These are phyloP conservation scores for Rhynchophorus ferrugineus DNA, from an alignment of 1,140 invertebrate species.

Conservation along the genomic window DNA sequence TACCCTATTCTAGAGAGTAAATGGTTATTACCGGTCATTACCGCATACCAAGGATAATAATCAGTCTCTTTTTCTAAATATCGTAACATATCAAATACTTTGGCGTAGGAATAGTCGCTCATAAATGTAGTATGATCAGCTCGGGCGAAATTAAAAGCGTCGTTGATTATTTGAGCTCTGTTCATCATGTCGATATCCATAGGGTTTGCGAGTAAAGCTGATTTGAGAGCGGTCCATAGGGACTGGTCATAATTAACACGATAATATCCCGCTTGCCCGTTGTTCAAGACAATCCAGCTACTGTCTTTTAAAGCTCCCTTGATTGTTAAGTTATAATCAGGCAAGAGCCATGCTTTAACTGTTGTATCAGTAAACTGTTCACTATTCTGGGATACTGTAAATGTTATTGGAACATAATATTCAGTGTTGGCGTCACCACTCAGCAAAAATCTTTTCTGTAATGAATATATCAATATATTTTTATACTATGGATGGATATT, in stretches of 20 bases:
- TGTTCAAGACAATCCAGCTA: conserved; percentile 64
- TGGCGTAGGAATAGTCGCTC: conserved; percentile 34
- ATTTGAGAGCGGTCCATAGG: conserved; percentile 56
- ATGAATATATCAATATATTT: conserved; percentile 1
- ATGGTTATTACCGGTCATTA: conserved; percentile 47
- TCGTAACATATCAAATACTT: conserved; percentile 49
- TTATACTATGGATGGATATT: no score
- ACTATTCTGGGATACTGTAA: conserved; percentile 18
- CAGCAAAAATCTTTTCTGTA: conserved; percentile 27
- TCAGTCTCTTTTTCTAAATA: conserved; percentile 55
- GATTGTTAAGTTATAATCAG: conserved; percentile 17
- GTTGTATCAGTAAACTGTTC: conserved; percentile 48
- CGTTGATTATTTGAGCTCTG: conserved; percentile 73
- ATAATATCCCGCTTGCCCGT: conserved; percentile 64
- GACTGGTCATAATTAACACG: conserved; percentile 67
- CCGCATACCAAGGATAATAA: conserved; percentile 58
- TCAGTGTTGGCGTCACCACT: not conserved
- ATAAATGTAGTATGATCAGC: conserved; percentile 28
- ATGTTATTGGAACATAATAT: conserved; percentile 23
- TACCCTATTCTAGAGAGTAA: conserved; percentile 35
- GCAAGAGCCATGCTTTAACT: conserved; percentile 42
- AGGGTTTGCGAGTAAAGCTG: conserved; percentile 46
- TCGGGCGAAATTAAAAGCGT: conserved; percentile 57
- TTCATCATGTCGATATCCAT: conserved; percentile 58
- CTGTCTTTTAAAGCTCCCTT: conserved; percentile 30